These are phyloP conservation scores for Perdix hodgsoniae DNA, from an alignment of 2,797 vertebrate genomes.

Conservation along the genomic window DNA sequence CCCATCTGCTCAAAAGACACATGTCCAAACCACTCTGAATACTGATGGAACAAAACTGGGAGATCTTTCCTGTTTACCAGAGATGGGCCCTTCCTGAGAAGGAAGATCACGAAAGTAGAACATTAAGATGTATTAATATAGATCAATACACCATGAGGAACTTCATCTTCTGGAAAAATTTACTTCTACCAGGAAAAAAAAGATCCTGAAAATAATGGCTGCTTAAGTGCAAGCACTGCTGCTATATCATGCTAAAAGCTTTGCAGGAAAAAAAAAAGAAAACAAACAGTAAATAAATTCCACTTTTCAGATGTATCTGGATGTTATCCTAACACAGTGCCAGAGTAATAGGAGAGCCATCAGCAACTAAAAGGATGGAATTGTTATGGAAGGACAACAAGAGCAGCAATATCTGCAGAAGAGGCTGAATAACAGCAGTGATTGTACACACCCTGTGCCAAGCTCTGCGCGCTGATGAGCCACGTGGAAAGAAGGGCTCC, in stretches of 20 bases:
- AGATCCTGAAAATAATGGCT: conserved; percentile 25
- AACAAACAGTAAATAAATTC: conserved; percentile 77
- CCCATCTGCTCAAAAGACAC: neutral
- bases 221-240: conserved; percentile 39
- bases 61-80: neutral
- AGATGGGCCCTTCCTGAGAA: neutral
- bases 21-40: conserved; percentile 23
- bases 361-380: conserved; percentile 71
- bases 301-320: conserved; percentile 62
- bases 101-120: conserved; percentile 12
- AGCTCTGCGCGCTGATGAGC: neutral
- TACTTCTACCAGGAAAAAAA: conserved; percentile 50
- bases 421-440: conserved; percentile 39
- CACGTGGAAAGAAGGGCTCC: neutral
- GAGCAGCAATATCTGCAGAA: conserved; percentile 58
- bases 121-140: neutral
- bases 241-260: conserved; percentile 77
- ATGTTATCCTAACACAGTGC: conserved; percentile 59
- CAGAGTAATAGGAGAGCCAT: conserved; percentile 67
- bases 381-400: conserved; percentile 60
- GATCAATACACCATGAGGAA: neutral
- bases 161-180: conserved; percentile 67
- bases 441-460: neutral
- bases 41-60: conserved; percentile 25
- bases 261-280: conserved; percentile 57